Conservation (phyloP, 2,113 vertebrate species). For the Poecile atricapillus region DNA sequence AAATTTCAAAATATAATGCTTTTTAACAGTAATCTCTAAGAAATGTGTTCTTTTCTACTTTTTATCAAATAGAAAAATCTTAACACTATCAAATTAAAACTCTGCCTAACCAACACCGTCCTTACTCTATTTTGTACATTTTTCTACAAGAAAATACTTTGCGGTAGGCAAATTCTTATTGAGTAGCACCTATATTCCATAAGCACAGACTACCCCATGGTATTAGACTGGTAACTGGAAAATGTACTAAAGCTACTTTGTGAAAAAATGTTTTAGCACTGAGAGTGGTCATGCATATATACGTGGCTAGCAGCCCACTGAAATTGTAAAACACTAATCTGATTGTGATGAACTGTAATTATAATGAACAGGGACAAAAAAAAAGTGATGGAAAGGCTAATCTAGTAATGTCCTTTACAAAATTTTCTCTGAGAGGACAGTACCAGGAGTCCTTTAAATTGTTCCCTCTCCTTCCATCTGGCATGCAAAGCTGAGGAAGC, state of each 20-base stretch:
- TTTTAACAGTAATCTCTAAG: neutral
- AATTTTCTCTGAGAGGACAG: neutral
- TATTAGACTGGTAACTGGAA: neutral
- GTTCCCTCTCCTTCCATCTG: neutral
- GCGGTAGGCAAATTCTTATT: neutral
- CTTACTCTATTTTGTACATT: neutral
- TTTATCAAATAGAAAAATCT: neutral
- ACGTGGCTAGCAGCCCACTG: neutral
- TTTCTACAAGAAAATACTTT: neutral
- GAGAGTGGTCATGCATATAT: neutral
- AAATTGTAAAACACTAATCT: neutral
- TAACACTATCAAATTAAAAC: neutral
- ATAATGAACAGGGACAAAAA: neutral
- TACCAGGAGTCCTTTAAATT: neutral
- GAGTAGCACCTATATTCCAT: neutral
- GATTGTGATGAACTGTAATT: neutral
- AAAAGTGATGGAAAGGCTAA: neutral
- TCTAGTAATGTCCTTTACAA: neutral
- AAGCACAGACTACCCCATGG: fast-evolving
- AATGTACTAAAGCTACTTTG: neutral
- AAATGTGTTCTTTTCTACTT: neutral
- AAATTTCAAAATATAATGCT: neutral
- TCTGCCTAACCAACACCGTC: neutral
- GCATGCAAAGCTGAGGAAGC: neutral
- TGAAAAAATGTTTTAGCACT: neutral